phyloP scores from a whole-genome alignment of 2,888 invertebrate genomes.

The Chrysolina americana region DNA sequence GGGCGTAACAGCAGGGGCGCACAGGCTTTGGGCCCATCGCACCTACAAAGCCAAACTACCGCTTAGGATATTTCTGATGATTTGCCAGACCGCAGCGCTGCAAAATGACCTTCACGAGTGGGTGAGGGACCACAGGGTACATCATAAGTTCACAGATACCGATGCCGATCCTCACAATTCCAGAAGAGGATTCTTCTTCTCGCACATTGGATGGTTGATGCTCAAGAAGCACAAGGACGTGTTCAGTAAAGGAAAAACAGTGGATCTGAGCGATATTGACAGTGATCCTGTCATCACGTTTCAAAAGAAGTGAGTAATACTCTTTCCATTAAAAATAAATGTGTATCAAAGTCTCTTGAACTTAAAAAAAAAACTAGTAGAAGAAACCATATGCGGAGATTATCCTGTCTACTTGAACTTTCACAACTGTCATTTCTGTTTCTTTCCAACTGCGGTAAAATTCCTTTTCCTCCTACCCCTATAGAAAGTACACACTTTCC shows the following conservation, averaged over 20 bases:
- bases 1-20: slow-evolving; percentile 90
- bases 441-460: no score
- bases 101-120: slow-evolving; percentile 93
- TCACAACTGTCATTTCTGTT: no score
- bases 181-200: slow-evolving; percentile 90
- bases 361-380: no score
- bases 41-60: slow-evolving; percentile 89
- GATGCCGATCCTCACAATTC: slow-evolving; percentile 94
- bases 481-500: no score
- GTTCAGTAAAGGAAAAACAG: slow-evolving; percentile 83
- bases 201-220: slow-evolving; percentile 95
- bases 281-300: slow-evolving; percentile 88
- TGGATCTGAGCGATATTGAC: slow-evolving; percentile 88
- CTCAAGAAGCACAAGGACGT: slow-evolving; percentile 91
- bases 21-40: slow-evolving; percentile 92
- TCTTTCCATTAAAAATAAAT: no score
- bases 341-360: no score
- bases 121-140: slow-evolving; percentile 86
- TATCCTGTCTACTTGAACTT: no score
- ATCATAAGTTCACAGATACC: slow-evolving; percentile 92
- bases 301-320: slow-evolving; percentile 87
- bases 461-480: no score
- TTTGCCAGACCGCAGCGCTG: slow-evolving; percentile 89
- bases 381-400: no score
- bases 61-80: slow-evolving; percentile 82